Conservation (phyloP, 2,888 invertebrate species). For the Octodonta nipae region DNA sequence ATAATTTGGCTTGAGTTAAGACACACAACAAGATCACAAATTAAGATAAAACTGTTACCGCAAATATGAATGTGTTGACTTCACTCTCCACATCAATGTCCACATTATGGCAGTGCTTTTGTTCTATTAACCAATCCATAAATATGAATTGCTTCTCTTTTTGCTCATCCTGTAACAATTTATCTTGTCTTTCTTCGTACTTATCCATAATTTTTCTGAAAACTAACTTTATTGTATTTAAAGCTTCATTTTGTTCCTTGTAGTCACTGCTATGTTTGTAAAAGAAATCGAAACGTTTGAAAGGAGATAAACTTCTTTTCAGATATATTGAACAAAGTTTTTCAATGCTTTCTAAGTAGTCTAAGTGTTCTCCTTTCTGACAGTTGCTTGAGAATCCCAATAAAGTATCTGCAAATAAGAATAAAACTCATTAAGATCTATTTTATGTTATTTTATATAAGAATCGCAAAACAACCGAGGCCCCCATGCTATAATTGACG, state of each 20-base stretch:
- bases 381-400: constrained; percentile 67
- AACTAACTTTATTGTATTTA: constrained; percentile 6
- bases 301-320: constrained; percentile 29
- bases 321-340: constrained; percentile 27
- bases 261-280: constrained; percentile 44
- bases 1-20: too few species aligned
- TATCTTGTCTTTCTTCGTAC: too few species aligned
- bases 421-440: background rate
- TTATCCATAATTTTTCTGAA: too few species aligned
- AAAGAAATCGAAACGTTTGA: constrained; percentile 38
- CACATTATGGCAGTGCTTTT: background rate
- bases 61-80: constrained; percentile 8
- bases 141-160: constrained; percentile 4
- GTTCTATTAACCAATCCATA: constrained; percentile 4
- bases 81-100: constrained; percentile 7
- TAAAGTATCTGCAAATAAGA: constrained; percentile 55
- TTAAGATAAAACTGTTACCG: constrained; percentile 3
- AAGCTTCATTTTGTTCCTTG: constrained; percentile 37
- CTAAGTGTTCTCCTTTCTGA: constrained; percentile 51
- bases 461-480: too few species aligned
- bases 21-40: background rate
- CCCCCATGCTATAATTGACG: too few species aligned
- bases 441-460: too few species aligned
- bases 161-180: too few species aligned
- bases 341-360: constrained; percentile 59